These are phyloP conservation scores for Pachycephala philippinensis DNA, from an alignment of 2,113 vertebrate genomes.

Conservation along the genomic window DNA sequence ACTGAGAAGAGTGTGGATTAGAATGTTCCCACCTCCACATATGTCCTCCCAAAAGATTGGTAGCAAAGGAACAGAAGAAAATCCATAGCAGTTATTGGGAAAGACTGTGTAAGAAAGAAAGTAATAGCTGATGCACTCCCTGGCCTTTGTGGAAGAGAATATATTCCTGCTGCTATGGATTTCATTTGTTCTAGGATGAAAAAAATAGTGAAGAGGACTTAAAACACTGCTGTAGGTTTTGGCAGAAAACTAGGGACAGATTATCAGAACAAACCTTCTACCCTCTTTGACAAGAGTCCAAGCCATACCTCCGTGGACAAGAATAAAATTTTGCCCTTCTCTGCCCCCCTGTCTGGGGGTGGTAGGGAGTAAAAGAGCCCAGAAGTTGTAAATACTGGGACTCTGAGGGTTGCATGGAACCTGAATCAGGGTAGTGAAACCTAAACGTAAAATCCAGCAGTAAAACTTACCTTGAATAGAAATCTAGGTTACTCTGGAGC, in stretches of 20 bases:
- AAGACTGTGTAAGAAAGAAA: not conserved
- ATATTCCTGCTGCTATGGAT: not conserved
- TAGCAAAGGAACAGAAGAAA: not conserved
- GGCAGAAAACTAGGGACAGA: not conserved
- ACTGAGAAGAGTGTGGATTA: not conserved
- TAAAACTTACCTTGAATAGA: not conserved
- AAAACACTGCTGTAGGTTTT: not conserved
- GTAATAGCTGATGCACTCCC: not conserved
- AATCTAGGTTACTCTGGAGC: not conserved
- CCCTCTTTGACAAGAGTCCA: not conserved
- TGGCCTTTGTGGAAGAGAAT: not conserved
- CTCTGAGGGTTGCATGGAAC: accelerated
- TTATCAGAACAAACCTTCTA: not conserved
- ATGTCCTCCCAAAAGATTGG: not conserved
- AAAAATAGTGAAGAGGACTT: not conserved
- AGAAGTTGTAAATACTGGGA: not conserved
- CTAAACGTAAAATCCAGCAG: not conserved
- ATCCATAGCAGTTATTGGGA: not conserved
- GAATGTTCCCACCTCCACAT: not conserved
- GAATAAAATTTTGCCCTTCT: not conserved
- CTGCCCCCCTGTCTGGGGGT: accelerated
- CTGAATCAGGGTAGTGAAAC: not conserved
- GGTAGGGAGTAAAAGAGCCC: not conserved
- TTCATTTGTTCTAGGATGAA: not conserved
- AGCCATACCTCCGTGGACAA: not conserved